Conservation (phyloP, 2,797 vertebrate genomes). For the Geotrypetes seraphini region DNA sequence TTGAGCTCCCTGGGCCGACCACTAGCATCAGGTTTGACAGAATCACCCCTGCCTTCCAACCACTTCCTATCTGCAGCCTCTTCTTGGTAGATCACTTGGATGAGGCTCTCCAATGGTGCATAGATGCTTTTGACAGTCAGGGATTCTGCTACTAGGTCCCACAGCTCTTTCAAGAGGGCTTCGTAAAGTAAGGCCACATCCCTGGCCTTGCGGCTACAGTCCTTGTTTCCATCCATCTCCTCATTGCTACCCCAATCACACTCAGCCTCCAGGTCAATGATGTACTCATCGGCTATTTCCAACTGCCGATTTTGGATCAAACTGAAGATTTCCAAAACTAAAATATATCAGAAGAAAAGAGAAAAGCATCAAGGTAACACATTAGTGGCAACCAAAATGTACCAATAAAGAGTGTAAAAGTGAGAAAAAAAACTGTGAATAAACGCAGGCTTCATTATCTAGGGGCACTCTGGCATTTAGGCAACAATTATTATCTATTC, state of each 20-base stretch:
- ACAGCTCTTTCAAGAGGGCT: constrained; percentile 78
- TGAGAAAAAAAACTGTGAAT: too few species aligned
- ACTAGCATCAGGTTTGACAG: constrained; percentile 30
- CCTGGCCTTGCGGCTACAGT: constrained; percentile 65
- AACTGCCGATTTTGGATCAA: constrained; percentile 76
- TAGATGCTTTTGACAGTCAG: constrained; percentile 50
- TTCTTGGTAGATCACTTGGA: constrained; percentile 78
- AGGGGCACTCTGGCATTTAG: too few species aligned
- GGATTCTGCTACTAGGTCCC: constrained; percentile 70
- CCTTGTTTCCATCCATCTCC: constrained; percentile 41
- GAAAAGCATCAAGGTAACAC: too few species aligned
- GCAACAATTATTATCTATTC: too few species aligned
- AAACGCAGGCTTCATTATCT: too few species aligned
- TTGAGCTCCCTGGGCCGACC: constrained; percentile 53
- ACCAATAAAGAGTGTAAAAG: neutral
- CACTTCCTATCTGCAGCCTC: constrained; percentile 56
- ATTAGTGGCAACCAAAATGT: neutral
- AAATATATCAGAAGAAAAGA: too few species aligned
- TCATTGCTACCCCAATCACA: constrained; percentile 2
- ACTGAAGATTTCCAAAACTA: constrained; percentile 80
- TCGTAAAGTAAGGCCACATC: constrained; percentile 82
- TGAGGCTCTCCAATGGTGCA: constrained; percentile 61
- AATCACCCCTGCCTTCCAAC: constrained; percentile 7
- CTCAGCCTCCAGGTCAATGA: constrained; percentile 80
- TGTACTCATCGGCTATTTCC: constrained; percentile 70